These are phyloP conservation scores for Pomatorhinus ruficollis DNA, from an alignment of 2,113 vertebrate species.

Conservation along the genomic window DNA sequence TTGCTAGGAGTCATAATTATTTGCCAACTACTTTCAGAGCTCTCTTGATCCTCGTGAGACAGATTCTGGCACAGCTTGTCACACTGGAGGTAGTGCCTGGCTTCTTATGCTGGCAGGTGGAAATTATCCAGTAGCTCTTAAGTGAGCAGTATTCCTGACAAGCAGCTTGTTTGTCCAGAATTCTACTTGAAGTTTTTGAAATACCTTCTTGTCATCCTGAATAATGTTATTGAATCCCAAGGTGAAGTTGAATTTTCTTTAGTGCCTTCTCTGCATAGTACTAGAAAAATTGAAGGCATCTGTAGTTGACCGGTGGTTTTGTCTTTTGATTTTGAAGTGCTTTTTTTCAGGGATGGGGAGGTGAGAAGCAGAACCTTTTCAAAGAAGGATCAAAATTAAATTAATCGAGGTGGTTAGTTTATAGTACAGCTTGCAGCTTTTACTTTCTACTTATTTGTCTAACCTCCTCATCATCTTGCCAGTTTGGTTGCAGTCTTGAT, in stretches of 20 bases:
- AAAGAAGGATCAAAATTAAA: background rate
- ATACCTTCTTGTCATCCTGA: background rate
- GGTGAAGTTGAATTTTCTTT: background rate
- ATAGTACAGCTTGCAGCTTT: background rate
- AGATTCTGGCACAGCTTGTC: background rate
- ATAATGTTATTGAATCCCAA: background rate
- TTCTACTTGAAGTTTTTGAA: background rate
- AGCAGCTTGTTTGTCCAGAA: background rate
- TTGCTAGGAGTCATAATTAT: background rate
- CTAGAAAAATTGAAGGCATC: background rate
- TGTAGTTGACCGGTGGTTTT: fast-evolving
- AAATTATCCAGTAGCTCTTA: background rate
- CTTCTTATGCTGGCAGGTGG: background rate
- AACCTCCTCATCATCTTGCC: background rate
- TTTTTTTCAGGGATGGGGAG: background rate
- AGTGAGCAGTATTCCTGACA: background rate
- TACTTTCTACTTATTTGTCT: background rate
- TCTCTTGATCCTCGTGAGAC: background rate
- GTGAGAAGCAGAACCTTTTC: background rate
- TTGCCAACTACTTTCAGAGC: background rate
- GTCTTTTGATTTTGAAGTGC: background rate
- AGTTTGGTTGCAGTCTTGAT: background rate
- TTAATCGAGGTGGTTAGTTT: background rate
- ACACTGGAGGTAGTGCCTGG: fast-evolving
- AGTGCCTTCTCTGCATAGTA: background rate